These are phyloP conservation scores for Lutjanus argentimaculatus DNA, from an alignment of 2,797 vertebrate genomes.

Conservation along the genomic window DNA sequence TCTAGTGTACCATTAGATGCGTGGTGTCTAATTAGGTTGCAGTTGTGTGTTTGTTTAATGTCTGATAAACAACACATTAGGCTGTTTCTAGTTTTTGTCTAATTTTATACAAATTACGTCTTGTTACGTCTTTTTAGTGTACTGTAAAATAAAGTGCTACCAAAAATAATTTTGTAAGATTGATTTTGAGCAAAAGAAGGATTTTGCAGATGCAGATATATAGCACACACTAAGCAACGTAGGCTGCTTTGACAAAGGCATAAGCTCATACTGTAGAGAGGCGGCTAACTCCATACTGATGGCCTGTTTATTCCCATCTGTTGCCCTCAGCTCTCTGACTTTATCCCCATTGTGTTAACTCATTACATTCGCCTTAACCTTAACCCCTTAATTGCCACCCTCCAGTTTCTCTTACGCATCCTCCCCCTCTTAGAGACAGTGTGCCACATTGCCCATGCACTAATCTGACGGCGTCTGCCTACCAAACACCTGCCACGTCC, in stretches of 20 bases:
- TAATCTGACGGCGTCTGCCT: conserved; percentile 85
- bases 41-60: no score
- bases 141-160: no score
- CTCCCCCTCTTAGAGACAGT: conserved; percentile 75
- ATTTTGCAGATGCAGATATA: conserved; percentile 47
- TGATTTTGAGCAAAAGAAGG: conserved; percentile 23
- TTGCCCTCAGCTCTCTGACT: conserved; percentile 83
- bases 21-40: no score
- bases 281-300: conserved; percentile 71
- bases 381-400: conserved; percentile 86
- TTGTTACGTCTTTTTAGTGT: no score
- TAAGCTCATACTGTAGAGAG: conserved; percentile 75
- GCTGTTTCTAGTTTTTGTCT: no score
- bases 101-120: no score
- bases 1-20: no score
- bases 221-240: conserved; percentile 46
- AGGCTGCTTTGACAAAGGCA: conserved; percentile 69
- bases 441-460: conserved; percentile 79
- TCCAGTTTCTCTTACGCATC: conserved; percentile 75
- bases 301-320: conserved; percentile 85
- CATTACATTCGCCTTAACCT: conserved; percentile 83
- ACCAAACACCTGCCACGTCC: conserved; percentile 83
- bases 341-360: conserved; percentile 87
- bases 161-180: not conserved
- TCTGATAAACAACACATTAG: no score